phyloP scores from a whole-genome alignment of 2,113 vertebrate genomes.

The Thamnaconus septentrionalis region DNA sequence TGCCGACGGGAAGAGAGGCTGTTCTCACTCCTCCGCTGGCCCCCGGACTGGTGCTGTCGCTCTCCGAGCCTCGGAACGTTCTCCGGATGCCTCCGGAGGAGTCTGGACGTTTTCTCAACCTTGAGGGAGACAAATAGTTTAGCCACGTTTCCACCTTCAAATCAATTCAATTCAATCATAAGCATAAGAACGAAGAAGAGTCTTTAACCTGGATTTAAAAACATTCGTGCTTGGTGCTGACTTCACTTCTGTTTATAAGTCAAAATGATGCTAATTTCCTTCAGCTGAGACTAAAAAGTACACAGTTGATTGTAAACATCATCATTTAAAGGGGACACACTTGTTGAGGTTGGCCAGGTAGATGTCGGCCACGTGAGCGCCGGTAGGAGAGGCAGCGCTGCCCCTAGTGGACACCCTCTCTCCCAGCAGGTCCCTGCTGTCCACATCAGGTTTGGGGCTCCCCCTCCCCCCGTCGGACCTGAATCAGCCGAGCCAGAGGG shows the following conservation, averaged over 20 bases:
- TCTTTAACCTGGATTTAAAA: no score
- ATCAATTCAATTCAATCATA: no score
- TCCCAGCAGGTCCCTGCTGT: constrained; percentile 82
- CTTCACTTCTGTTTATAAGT: no score
- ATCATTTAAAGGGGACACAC: constrained; percentile 72
- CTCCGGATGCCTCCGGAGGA: constrained; percentile 85
- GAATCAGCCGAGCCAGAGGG: constrained; percentile 23
- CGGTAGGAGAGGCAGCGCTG: constrained; percentile 89
- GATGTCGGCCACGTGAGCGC: constrained; percentile 95
- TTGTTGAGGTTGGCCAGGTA: constrained; percentile 99
- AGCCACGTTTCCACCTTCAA: no score
- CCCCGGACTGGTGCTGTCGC: constrained; percentile 74
- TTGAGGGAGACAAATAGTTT: constrained; percentile 53
- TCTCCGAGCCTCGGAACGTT: constrained; percentile 86
- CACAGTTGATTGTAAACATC: neutral
- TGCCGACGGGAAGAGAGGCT: constrained; percentile 85
- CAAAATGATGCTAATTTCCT: no score
- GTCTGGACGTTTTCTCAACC: constrained; percentile 92
- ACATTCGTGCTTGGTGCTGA: no score
- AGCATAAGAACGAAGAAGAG: no score
- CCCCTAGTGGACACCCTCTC: constrained; percentile 91
- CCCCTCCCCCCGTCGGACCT: constrained; percentile 89
- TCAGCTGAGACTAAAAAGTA: no score
- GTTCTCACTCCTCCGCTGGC: constrained; percentile 82
- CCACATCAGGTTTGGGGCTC: constrained; percentile 91